Evolutionary conservation across 2,888 invertebrate species (phyloP), one percentile per base, ranked within the genome.

Genomic region (Eristalis arbustorum): DNA sequence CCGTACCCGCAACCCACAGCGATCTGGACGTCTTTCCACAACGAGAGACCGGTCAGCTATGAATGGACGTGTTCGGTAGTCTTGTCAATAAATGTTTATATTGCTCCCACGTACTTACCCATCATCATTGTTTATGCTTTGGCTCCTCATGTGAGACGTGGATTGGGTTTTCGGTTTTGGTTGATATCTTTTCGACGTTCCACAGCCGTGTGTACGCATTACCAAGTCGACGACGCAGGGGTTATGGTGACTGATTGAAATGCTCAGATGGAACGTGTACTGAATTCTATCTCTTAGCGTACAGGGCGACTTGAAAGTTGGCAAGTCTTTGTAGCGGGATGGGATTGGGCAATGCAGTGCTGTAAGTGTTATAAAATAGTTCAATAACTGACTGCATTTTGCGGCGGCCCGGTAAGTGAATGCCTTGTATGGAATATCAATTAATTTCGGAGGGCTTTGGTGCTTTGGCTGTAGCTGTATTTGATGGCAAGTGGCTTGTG

Each of bases 301-400:
- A 31, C 37, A n/a, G 25, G 28, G 40, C 40, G 61, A 63, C 40
- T 73, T 14, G 61, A 77, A 40, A 42, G 59, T 62, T 49, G 57
- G 14, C 56, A 74, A 69, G 4, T 23, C 4, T 31, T 34, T 8
- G 59, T 22, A 61, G 42, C n/a, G 42, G 49, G 59, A 67, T 13
- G 28, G 31, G 69, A 42, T 22, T 40, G 42, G 68, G 40, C 28
- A 28, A 23, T 67, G 57, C 14, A 56, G 37, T 81, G 28, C 59
- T 49, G 68, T 73, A 74, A 81, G 77, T 74, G 77, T 71, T 85
- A 84, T 80, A 73, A 84, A 76, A 80, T 73, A 76, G 80, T 80
- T 84, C 80, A 80, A 64, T 64, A 76, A 80, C 76, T 80, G 80
- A 79, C 66, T 80, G 74, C 66, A 66, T 56, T 78, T 67, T 23